Evolutionary conservation across 2,113 vertebrate genomes (phyloP).

Genomic region (Vimba vimba): DNA sequence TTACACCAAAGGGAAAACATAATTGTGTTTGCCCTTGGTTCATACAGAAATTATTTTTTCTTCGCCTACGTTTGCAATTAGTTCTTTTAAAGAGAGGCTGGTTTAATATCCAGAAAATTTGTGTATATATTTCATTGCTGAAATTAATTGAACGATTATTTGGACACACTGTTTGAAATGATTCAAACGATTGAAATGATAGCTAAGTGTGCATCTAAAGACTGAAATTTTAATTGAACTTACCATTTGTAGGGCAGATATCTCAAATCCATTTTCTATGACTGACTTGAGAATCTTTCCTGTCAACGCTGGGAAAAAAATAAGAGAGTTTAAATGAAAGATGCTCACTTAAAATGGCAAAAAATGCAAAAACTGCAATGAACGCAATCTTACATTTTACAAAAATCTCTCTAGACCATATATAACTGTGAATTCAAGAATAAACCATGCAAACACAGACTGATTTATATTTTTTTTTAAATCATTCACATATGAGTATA

Average conservation of each 20-base stretch:
- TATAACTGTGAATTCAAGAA: neutral
- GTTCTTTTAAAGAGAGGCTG: neutral
- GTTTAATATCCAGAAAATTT: neutral
- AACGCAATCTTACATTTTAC: neutral
- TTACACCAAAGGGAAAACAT: conserved; percentile 49
- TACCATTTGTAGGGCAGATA: conserved; percentile 93
- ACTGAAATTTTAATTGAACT: conserved; percentile 2
- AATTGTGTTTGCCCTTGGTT: conserved; percentile 36
- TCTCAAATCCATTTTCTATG: conserved; percentile 83
- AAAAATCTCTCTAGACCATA: neutral
- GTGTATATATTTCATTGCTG: neutral
- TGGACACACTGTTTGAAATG: neutral
- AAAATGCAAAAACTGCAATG: neutral
- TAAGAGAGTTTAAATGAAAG: neutral
- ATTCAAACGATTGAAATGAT: neutral
- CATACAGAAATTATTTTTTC: neutral
- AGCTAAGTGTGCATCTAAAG: neutral
- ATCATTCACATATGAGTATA: neutral
- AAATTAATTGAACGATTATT: neutral
- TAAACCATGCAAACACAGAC: neutral
- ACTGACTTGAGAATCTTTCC: conserved; percentile 92
- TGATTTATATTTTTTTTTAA: too few relatives aligned
- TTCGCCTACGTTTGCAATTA: neutral
- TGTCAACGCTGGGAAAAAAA: conserved; percentile 78
- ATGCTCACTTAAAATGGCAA: conserved; percentile 24